A percentile compares a stretch with the other conserved stretches of the same genome.
phyloP scores from a whole-genome alignment of 2,113 vertebrate species.

The Gallinago paraguaiae region DNA sequence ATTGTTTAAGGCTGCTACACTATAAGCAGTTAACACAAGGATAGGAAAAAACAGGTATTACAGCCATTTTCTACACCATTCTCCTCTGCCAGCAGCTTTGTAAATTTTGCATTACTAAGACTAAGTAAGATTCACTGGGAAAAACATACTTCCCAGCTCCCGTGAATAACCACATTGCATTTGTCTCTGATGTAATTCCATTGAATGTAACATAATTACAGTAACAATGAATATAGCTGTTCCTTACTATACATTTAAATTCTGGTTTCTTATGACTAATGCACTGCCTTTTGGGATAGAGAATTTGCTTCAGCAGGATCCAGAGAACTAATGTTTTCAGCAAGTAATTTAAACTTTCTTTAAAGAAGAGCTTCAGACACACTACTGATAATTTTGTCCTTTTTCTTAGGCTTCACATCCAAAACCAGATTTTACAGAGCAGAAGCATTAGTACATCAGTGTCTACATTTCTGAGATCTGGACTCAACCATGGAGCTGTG shows the following conservation, averaged over 20 bases:
- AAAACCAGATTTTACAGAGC: not conserved
- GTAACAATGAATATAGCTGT: not conserved
- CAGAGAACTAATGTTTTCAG: not conserved
- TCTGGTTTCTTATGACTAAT: not conserved
- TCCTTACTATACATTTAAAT: not conserved
- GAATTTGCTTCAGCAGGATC: not conserved
- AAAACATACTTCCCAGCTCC: not conserved
- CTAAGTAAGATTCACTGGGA: not conserved
- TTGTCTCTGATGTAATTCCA: not conserved
- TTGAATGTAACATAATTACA: not conserved
- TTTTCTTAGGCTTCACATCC: not conserved
- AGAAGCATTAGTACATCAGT: not conserved
- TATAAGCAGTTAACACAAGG: not conserved
- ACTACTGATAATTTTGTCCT: not conserved
- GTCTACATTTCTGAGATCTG: not conserved
- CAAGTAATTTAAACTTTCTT: not conserved
- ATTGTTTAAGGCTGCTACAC: not conserved
- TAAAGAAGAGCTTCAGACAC: not conserved
- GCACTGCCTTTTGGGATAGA: not conserved
- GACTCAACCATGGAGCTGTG: not conserved
- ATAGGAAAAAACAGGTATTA: not conserved
- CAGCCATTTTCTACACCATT: not conserved
- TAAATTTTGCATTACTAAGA: not conserved
- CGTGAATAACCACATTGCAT: not conserved
- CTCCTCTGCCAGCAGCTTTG: not conserved